phyloP scores from a whole-genome alignment of 1,140 invertebrate species.

The Diabrotica undecimpunctata region DNA sequence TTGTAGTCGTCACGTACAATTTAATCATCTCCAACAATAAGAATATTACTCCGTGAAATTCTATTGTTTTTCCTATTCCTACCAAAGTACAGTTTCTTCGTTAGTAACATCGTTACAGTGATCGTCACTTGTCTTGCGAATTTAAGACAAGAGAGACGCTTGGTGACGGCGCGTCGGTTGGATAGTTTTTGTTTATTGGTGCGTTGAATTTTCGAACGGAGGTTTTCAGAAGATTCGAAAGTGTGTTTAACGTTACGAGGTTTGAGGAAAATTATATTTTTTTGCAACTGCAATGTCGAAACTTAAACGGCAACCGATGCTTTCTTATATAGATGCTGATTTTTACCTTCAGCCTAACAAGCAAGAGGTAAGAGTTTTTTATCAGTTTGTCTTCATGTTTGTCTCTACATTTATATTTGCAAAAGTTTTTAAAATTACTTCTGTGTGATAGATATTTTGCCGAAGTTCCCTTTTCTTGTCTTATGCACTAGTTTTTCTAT shows the following conservation, averaged over 20 bases:
- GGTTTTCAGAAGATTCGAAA: neutral
- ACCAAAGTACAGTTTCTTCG: neutral
- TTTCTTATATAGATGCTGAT: neutral
- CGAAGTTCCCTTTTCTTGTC: no score
- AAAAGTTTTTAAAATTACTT: no score
- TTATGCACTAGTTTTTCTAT: no score
- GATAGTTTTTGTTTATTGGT: neutral
- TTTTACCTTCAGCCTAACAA: neutral
- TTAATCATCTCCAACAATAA: neutral
- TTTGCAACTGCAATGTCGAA: slow-evolving; percentile 2
- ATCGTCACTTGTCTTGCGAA: neutral
- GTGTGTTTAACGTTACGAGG: neutral
- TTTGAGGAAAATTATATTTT: neutral
- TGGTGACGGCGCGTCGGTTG: neutral
- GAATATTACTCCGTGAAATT: neutral
- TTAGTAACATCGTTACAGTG: neutral
- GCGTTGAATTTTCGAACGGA: neutral
- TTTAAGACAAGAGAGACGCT: neutral
- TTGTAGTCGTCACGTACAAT: no score
- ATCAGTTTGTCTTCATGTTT: no score
- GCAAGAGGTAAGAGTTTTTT: neutral
- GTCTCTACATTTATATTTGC: no score
- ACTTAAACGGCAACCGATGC: neutral
- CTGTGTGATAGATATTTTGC: no score
- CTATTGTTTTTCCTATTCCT: slow-evolving; percentile 2